phyloP scores from a whole-genome alignment of 2,113 vertebrate genomes.

The Zootoca vivipara region DNA sequence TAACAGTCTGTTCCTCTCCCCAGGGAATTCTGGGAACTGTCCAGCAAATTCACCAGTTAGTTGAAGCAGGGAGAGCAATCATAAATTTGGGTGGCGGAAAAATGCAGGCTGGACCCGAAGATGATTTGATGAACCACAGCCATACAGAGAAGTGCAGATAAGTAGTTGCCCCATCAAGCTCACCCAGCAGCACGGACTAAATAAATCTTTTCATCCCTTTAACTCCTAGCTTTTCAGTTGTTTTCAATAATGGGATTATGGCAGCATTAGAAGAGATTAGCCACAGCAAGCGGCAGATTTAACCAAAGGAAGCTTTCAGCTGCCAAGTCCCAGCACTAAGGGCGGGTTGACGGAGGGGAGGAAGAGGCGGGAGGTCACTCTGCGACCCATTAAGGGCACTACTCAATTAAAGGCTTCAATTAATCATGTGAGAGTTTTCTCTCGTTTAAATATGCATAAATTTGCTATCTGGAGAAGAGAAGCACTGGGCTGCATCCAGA shows the following conservation, averaged over 20 bases:
- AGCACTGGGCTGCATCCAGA: background rate
- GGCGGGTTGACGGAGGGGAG: background rate
- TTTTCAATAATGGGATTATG: slow-evolving; percentile 62
- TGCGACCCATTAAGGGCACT: background rate
- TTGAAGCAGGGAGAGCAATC: background rate
- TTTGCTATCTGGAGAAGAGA: background rate
- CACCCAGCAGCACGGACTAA: background rate
- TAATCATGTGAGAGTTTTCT: background rate
- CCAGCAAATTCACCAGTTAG: background rate
- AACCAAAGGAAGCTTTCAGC: background rate
- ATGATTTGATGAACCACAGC: too few species aligned
- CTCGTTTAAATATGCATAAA: background rate
- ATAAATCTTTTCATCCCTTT: background rate
- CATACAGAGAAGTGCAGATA: too few species aligned
- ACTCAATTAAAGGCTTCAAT: background rate
- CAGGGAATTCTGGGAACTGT: too few species aligned
- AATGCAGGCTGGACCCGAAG: too few species aligned
- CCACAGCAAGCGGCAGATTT: slow-evolving; percentile 36
- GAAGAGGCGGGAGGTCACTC: too few species aligned
- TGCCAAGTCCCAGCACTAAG: slow-evolving; percentile 24
- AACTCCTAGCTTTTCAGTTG: slow-evolving; percentile 56
- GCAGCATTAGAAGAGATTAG: slow-evolving; percentile 61
- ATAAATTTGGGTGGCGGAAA: background rate
- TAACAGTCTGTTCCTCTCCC: too few species aligned
- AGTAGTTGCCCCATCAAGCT: too few species aligned